Conservation (phyloP, 1,140 invertebrate species). For the Sinella curviseta region DNA sequence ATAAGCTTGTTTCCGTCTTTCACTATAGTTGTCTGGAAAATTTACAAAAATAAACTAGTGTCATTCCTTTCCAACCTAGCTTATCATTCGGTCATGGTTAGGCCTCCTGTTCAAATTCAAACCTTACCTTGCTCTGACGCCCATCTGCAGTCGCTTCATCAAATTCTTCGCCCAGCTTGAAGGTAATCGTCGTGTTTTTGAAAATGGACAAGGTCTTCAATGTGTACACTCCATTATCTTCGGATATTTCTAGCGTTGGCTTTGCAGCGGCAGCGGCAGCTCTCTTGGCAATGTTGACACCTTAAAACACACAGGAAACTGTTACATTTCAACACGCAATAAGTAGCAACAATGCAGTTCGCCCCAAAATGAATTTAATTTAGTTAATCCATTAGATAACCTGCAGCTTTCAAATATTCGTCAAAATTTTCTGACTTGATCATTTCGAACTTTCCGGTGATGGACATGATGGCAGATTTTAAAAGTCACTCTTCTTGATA, state of each 20-base stretch:
- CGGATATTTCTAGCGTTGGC: constrained; percentile 71
- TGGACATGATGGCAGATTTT: constrained; percentile 39
- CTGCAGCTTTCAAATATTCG: constrained; percentile 80
- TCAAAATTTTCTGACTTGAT: constrained; percentile 77
- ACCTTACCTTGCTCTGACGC: constrained; percentile 70
- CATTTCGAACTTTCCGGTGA: constrained; percentile 76
- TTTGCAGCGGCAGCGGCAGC: constrained; percentile 74
- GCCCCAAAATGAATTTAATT: neutral
- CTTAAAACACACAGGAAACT: constrained; percentile 59
- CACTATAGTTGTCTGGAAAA: constrained; percentile 35
- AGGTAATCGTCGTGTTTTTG: constrained; percentile 75
- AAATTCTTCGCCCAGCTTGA: constrained; percentile 75
- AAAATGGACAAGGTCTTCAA: constrained; percentile 79
- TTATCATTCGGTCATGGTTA: neutral
- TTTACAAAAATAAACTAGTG: neutral
- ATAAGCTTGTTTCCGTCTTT: constrained; percentile 40
- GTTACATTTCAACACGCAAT: neutral
- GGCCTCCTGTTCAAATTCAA: no score
- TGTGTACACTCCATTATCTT: constrained; percentile 69
- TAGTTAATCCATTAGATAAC: constrained; percentile 61
- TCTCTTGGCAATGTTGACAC: constrained; percentile 71
- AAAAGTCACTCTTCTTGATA: no score
- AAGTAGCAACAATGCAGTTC: neutral
- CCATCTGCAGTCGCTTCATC: constrained; percentile 84
- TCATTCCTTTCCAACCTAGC: neutral